phyloP scores from a whole-genome alignment of 2,113 vertebrate genomes.

The Apodemus sylvaticus region DNA sequence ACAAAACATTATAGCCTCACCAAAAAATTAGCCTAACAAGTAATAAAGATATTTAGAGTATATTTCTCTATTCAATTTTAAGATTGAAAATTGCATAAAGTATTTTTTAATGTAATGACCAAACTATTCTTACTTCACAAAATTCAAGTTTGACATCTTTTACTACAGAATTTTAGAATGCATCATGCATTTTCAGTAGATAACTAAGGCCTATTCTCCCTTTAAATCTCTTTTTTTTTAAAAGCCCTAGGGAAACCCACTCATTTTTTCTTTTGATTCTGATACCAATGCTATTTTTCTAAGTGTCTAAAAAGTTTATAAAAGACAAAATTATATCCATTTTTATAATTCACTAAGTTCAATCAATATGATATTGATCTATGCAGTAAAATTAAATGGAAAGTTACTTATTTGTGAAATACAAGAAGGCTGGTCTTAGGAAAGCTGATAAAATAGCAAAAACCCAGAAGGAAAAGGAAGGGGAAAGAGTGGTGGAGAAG shows the following conservation, averaged over 20 bases:
- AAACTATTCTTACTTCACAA: neutral
- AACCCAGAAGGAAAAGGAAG: neutral
- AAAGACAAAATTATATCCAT: neutral
- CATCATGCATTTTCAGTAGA: neutral
- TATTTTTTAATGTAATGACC: neutral
- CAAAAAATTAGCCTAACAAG: neutral
- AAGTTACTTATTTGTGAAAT: neutral
- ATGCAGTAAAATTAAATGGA: neutral
- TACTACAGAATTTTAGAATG: neutral
- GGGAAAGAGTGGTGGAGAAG: too few relatives aligned
- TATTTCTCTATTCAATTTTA: neutral
- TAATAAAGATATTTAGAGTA: neutral
- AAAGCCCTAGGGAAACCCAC: neutral
- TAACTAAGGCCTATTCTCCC: conserved; percentile 1
- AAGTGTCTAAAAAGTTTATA: conserved; percentile 24
- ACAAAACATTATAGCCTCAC: neutral
- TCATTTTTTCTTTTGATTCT: conserved; percentile 10
- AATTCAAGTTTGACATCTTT: neutral
- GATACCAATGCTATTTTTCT: conserved; percentile 42
- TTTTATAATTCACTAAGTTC: neutral
- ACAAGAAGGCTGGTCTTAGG: too few relatives aligned
- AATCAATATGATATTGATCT: neutral
- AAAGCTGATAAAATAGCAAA: neutral
- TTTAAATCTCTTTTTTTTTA: conserved; percentile 5
- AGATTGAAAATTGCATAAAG: neutral